Evolutionary conservation across 2,113 vertebrate genomes (phyloP).

Genomic region (Ceyx melanurus): DNA sequence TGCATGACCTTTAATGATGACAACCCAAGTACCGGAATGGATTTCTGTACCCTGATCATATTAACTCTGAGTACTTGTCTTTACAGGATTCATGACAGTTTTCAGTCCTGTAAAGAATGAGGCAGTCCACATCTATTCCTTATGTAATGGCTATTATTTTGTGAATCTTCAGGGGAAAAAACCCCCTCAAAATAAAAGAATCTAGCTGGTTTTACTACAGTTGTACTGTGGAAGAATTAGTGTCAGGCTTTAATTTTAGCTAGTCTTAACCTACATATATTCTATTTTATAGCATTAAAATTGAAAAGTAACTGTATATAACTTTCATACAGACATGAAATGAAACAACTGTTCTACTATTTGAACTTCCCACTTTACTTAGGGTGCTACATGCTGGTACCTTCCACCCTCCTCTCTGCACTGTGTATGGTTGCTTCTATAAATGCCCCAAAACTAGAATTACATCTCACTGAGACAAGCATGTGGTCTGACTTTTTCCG

Average conservation of each 20-base stretch:
- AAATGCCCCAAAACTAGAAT: background rate
- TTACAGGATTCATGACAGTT: background rate
- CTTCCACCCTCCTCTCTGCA: rapidly evolving
- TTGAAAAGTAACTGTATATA: background rate
- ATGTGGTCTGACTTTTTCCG: background rate
- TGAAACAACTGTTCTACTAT: background rate
- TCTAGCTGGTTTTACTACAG: background rate
- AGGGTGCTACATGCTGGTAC: background rate
- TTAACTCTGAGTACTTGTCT: background rate
- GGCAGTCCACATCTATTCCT: background rate
- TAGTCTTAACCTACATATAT: background rate
- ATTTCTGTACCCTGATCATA: background rate
- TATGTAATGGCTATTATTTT: background rate
- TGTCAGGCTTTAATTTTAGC: background rate
- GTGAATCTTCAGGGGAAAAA: background rate
- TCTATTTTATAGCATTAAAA: background rate
- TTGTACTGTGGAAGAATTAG: background rate
- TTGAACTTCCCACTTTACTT: background rate
- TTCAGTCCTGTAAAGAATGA: background rate
- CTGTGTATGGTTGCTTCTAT: background rate
- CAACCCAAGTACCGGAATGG: background rate
- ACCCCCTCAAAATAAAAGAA: background rate
- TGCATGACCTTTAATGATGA: background rate
- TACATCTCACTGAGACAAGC: background rate
- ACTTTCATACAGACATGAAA: background rate